These are phyloP conservation scores for Microhierax caerulescens DNA, from an alignment of 2,797 vertebrate genomes.

Conservation along the genomic window DNA sequence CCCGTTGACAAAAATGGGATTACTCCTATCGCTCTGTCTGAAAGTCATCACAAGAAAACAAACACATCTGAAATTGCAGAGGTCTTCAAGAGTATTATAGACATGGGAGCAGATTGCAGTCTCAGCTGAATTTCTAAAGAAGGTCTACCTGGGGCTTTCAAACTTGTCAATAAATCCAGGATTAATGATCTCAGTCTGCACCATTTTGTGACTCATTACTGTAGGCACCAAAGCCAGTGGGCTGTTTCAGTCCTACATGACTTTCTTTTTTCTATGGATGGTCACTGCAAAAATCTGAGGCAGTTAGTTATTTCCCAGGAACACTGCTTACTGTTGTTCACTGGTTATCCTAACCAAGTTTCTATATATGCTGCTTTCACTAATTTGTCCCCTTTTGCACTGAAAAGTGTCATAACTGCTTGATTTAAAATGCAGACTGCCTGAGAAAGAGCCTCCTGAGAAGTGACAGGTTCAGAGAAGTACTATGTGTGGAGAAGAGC, in stretches of 20 bases:
- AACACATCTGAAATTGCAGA: neutral
- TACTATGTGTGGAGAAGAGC: neutral
- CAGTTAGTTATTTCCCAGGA: neutral
- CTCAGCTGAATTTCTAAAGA: neutral
- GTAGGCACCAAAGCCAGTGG: neutral
- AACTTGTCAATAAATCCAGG: constrained; percentile 12
- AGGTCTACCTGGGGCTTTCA: neutral
- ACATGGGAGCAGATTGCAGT: neutral
- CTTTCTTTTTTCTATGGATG: neutral
- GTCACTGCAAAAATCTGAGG: neutral
- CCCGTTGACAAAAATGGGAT: neutral
- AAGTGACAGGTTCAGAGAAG: constrained; percentile 20
- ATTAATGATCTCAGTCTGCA: neutral
- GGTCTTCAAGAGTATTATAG: neutral
- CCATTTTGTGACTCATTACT: constrained; percentile 1
- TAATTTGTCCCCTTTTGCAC: constrained; percentile 35
- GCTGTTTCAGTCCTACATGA: neutral
- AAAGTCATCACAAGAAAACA: neutral
- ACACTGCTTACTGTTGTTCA: neutral
- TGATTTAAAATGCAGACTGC: constrained; percentile 36
- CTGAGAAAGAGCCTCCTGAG: constrained; percentile 23
- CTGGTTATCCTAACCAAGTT: neutral
- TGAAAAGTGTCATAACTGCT: constrained; percentile 40
- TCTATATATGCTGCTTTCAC: neutral
- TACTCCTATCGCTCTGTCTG: neutral